These are phyloP conservation scores for Scrobipalpa costella DNA, from an alignment of 2,888 invertebrate species.

Conservation along the genomic window DNA sequence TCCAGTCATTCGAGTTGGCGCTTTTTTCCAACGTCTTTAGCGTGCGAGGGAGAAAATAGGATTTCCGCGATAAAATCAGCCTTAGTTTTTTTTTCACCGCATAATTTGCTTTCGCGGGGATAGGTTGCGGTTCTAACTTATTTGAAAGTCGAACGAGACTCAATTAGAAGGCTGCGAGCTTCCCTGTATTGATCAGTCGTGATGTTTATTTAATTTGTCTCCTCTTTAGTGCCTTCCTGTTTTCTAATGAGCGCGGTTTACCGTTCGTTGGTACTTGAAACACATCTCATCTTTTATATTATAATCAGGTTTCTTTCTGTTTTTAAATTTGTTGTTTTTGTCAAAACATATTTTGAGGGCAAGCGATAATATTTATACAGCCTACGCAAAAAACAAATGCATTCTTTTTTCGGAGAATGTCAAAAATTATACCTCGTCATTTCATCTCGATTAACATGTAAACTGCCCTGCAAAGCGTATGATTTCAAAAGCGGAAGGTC, in stretches of 20 bases:
- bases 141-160: slow-evolving; percentile 67
- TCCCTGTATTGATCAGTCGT: slow-evolving; percentile 29
- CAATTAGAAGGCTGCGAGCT: slow-evolving; percentile 59
- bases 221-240: slow-evolving; percentile 20
- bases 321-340: neutral
- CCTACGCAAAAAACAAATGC: no score
- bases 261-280: neutral
- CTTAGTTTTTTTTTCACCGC: slow-evolving; percentile 70
- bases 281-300: neutral
- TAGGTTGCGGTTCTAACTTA: slow-evolving; percentile 62
- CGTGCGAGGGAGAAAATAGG: slow-evolving; percentile 81
- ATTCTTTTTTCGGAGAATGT: neutral
- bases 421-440: neutral
- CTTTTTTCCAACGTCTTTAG: slow-evolving; percentile 80
- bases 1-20: slow-evolving; percentile 79
- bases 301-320: neutral
- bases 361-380: no score
- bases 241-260: slow-evolving; percentile 8
- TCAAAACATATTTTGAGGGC: no score
- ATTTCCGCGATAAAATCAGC: slow-evolving; percentile 81
- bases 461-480: slow-evolving; percentile 15
- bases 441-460: slow-evolving; percentile 13
- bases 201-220: slow-evolving; percentile 29
- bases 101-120: slow-evolving; percentile 70
- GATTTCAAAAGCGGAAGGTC: slow-evolving; percentile 44